Base-by-base conservation (phyloP, 2,888 invertebrate genomes). In the Trilocha varians region DNA sequence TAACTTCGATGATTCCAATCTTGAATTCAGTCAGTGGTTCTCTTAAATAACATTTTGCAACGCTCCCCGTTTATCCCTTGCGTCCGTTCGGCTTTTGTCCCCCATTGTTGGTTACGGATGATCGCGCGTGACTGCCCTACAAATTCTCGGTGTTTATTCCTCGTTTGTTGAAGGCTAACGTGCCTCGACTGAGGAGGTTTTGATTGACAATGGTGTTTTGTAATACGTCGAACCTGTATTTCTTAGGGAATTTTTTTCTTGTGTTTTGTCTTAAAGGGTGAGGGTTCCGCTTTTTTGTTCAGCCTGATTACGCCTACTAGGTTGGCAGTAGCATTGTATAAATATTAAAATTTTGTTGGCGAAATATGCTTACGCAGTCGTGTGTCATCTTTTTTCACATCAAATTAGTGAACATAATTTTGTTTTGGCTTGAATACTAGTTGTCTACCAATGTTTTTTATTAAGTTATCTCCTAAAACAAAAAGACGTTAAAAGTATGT, bases 71-170 rank as follows among this genome's bases (percentile, higher is more conserved):
- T 16, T 13, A 13, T 38, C 32, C 15, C 32, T 11, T 14, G n/a
- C 38, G 40, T 16, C 15, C 13, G 15, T 34, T n/a, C 32, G 34
- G 38, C 38, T 35, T n/a, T 42, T 42, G 42, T 42, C 13, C 32
- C 35, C 16, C 69, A 73, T 76, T 75, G 76, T 74, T 63, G 76
- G 73, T 66, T 70, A 70, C 69, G 68, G 73, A 70, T 75, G 76
- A 72, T 65, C 67, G 75, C 68, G 62, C 82, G 80, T 82, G 82
- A 72, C 74, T 64, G 47, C 61, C 51, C 53, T 77, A 70, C 73
- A 65, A 77, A 78, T 69, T 67, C 55, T 52, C 62, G 56, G 55
- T 66, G 65, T 65, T 72, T 69, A 65, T 60, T 57, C 57, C 56
- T 57, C 62, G 71, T 68, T 70, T 69, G 72, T 70, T 60, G 63